Evolutionary conservation across 2,797 vertebrate genomes (phyloP), one percentile per base, ranked within the genome.

Genomic region (Liparis tanakae): DNA sequence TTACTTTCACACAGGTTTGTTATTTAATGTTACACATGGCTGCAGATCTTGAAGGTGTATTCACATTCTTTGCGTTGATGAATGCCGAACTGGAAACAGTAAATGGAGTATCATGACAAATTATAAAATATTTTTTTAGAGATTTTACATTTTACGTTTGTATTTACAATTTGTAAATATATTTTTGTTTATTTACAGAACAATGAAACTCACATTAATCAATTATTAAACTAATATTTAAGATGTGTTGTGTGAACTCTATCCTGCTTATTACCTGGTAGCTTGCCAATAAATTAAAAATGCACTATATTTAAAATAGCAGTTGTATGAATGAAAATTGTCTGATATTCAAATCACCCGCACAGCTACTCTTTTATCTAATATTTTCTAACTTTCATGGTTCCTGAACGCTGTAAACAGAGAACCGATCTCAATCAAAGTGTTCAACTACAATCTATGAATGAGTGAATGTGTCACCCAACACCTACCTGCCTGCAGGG

Each of bases 401-500:
- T 59, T 46, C 13, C 39, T 46, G 1, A 56, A 15, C 2, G n/a
- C 2, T 20, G 10, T 6, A 39, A 75, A 76, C 14, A n/a, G 30
- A 57, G 10, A 59, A 13, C 13, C 14, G 5, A 37, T 41, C 18
- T 22, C 15, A 12, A 1, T 53, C 14, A 51, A 3, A 57, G 34
- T 36, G n/a, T 65, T 53, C 1, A 30, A 51, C 4, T 22, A 20
- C n/a, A 25, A 65, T 13, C 7, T 6, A n/a, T 3, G 30, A 5
- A 22, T 1, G 20, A 64, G 55, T 44, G 39, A 44, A 15, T 34
- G 37, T 0, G 0, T 51, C 39, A 67, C 0, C 57, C 6, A 57
- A 33, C 55, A 34, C 66, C 39, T 71, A 63, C 78, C 70, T 62
- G 55, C 34, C 39, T 70, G 48, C 59, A 36, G 55, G 1, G 54